These are phyloP conservation scores for Cricetomys ansorgei DNA, from an alignment of 2,113 vertebrate genomes.

Conservation along the genomic window DNA sequence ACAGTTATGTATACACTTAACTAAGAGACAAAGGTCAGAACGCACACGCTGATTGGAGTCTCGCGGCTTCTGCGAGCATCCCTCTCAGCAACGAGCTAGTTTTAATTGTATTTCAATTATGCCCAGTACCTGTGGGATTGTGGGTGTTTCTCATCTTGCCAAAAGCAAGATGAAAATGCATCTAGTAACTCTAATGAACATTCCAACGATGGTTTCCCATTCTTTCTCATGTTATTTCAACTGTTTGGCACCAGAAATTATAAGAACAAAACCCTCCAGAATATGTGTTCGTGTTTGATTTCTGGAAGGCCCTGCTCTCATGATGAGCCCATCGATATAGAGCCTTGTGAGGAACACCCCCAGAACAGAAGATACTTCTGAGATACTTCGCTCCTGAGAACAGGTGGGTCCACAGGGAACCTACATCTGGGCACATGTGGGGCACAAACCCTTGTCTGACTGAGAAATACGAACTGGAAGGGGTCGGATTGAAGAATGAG, in stretches of 20 bases:
- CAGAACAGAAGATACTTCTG: not conserved
- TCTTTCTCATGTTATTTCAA: not conserved
- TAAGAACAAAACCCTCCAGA: not conserved
- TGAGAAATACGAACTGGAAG: slow-evolving; percentile 31
- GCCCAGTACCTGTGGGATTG: not conserved
- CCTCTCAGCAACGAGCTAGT: not conserved
- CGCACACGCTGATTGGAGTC: not conserved
- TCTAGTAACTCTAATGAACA: not conserved
- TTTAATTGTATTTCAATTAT: slow-evolving; percentile 1
- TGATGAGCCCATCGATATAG: not conserved
- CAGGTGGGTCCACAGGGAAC: not conserved
- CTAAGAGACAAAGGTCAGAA: not conserved
- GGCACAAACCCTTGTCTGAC: not conserved
- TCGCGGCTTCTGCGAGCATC: not conserved
- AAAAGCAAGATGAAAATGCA: too few species aligned
- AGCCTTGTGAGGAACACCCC: not conserved
- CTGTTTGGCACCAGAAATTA: not conserved
- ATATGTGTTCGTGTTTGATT: not conserved
- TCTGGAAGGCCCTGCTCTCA: not conserved
- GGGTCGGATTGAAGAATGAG: not conserved
- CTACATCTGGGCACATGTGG: slow-evolving; percentile 36
- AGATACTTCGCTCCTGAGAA: not conserved
- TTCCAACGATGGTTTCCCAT: not conserved
- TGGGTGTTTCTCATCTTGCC: slow-evolving; percentile 31
- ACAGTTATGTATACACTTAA: not conserved